These are phyloP conservation scores for Amphipoea lucens DNA, from an alignment of 2,888 invertebrate species.

Conservation along the genomic window DNA sequence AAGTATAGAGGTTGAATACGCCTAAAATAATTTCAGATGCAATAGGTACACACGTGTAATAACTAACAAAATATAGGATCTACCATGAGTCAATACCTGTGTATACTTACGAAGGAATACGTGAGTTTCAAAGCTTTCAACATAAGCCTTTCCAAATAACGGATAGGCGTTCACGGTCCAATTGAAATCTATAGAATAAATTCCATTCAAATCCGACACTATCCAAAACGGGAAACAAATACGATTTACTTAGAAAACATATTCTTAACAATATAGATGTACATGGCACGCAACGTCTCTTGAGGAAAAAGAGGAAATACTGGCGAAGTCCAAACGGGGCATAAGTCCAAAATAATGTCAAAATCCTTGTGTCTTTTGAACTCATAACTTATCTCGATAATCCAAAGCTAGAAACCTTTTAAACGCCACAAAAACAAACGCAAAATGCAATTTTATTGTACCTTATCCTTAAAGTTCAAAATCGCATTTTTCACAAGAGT, in stretches of 20 bases:
- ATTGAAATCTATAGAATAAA: conserved; percentile 55
- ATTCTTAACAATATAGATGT: conserved; percentile 44
- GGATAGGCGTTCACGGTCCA: conserved; percentile 48
- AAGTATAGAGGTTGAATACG: background rate
- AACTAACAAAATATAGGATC: background rate
- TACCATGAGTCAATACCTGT: background rate
- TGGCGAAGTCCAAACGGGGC: background rate
- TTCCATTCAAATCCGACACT: conserved; percentile 57
- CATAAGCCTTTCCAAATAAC: conserved; percentile 46
- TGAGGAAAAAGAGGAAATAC: conserved; percentile 22
- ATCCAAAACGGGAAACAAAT: conserved; percentile 56
- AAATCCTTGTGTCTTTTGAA: background rate
- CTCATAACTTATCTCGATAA: background rate
- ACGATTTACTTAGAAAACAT: conserved; percentile 57
- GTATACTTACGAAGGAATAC: conserved; percentile 13
- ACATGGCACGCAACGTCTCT: conserved; percentile 44
- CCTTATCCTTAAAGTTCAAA: conserved; percentile 10
- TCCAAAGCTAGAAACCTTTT: background rate
- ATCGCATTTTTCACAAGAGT: background rate
- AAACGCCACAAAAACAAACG: background rate
- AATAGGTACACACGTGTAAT: background rate
- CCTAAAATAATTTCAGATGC: background rate
- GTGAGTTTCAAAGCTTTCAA: conserved; percentile 38
- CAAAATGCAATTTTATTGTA: background rate
- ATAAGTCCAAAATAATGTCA: background rate